phyloP scores from a whole-genome alignment of 2,888 invertebrate species.

The Drosophila atripex region DNA sequence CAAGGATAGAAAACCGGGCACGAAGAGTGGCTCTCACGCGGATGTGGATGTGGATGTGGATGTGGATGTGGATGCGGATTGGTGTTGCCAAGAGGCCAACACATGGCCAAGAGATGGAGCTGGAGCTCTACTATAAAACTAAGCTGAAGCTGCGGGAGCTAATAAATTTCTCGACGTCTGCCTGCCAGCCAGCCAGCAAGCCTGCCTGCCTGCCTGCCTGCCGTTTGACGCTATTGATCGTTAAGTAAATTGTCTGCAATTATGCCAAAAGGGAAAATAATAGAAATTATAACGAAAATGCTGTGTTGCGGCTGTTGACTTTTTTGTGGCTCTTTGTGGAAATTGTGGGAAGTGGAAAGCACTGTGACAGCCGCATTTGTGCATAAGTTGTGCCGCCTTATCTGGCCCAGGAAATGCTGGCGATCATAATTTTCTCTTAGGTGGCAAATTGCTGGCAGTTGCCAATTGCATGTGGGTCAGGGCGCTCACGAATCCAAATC shows the following conservation, averaged over 20 bases:
- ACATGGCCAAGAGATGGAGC: constrained; percentile 52
- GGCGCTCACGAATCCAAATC: constrained; percentile 58
- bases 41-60: constrained; percentile 42
- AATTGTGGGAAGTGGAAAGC: constrained; percentile 62
- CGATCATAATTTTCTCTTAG: constrained; percentile 74
- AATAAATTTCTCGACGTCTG: constrained; percentile 71
- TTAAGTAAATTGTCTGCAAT: constrained; percentile 81
- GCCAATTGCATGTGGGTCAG: constrained; percentile 70
- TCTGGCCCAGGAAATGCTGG: constrained; percentile 63
- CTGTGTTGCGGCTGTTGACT: constrained; percentile 59
- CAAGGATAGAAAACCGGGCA: constrained; percentile 63
- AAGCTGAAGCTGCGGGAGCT: constrained; percentile 72
- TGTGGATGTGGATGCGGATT: constrained; percentile 31
- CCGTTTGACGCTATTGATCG: constrained; percentile 75
- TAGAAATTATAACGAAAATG: constrained; percentile 79
- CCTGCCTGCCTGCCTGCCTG: constrained; percentile 48
- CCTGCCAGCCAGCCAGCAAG: constrained; percentile 33
- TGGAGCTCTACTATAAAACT: constrained; percentile 5
- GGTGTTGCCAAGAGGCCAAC: constrained; percentile 63
- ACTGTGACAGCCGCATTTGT: constrained; percentile 52
- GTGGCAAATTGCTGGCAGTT: constrained; percentile 77
- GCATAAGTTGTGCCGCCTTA: constrained; percentile 51
- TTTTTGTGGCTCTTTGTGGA: constrained; percentile 44
- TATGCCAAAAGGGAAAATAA: constrained; percentile 81
- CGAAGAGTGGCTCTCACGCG: constrained; percentile 48